Base-by-base conservation (phyloP, 1,140 invertebrate genomes). In the Aethina tumida region DNA sequence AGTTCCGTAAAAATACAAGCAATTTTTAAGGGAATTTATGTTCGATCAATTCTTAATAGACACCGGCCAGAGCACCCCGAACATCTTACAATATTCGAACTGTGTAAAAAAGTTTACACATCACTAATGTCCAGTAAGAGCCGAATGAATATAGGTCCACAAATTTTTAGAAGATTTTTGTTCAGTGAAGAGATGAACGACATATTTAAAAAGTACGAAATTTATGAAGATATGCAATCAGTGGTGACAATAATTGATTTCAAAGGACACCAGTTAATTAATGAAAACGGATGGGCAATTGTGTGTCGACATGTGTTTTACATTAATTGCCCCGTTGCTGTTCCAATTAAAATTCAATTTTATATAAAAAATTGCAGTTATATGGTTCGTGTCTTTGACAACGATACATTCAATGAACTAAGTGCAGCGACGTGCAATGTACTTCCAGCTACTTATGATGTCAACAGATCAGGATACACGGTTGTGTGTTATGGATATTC, bases 401-500 rank as follows among this genome's bases (percentile, higher is more conserved):
- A 65, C 9, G 56, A 62, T 20, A 56, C 46, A 2, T 24, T 24
- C 3, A 15, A 24, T 6, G 63, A 65, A 29, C 43, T 64, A 8
- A 5, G 37, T 16, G 5, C 49, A 29, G 9, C 50, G 16, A 43
- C 45, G 2, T 53, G 56, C 19, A 56, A 54, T n/a, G 39, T 43
- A 3, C 6, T 31, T n/a, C 39, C 55, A 2, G 13, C 20, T 25
- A 28, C 39, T 7, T 65, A 60, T 30, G 4, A 12, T 4, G 13
- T 45, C 4, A 47, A 51, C 12, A 19, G 20, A 6, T 29, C 40
- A 0, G 63, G 62, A 5, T 66, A 62, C 25, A 65, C 62, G 5
- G 26, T 65, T 0, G 31, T 66, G 3, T 52, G 53, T 25, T 65
- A 64, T 14, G 60, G 59, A 0, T 59, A 50, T 50, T 40, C 31